Evolutionary conservation across 2,797 vertebrate species (phyloP), one percentile per base, ranked within the genome.

Genomic region (Apogon talboti): DNA sequence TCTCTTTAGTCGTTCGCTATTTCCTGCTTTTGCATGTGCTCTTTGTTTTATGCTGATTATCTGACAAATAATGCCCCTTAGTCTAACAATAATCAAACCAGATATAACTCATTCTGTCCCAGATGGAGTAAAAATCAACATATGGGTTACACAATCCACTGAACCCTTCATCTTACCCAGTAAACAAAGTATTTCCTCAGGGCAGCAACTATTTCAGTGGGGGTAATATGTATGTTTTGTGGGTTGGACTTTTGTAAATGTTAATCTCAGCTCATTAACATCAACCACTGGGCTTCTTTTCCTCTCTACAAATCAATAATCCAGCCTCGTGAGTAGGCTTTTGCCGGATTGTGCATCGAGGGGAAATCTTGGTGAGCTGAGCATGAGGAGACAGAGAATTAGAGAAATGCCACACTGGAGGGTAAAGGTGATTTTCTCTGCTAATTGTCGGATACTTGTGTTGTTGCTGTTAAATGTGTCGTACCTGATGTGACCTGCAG

Each of bases 221-320:
- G 38, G 59, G 40, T 35, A 43, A 52, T 11, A 48, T 59, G 35
- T 64, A 58, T 44, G 44, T 61, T 71, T 54, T 58, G 35, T 67
- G 51, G 28, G 54, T n/a, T 0, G 13, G 15, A 13, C 46, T 51
- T 66, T 70, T 56, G 49, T 55, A 63, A 67, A 82, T 73, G 74
- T 71, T 83, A 86, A 82, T 83, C 85, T 79, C 57, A 66, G 54
- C 70, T 86, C 78, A 79, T 82, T 81, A 80, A 84, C 69, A 78
- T 87, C 48, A 85, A 83, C 82, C 66, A 60, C 78, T 44, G 55
- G 73, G 30, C 72, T 78, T 84, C 42, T 67, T 84, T 74, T 57
- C 51, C 61, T 78, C 60, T 74, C 41, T 43, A 53, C 21, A 44
- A 80, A 89, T 86, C 76, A 87, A 78, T 84, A 87, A 89, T 85